phyloP scores from a whole-genome alignment of 2,797 vertebrate species.

The Cirrhinus mrigala region DNA sequence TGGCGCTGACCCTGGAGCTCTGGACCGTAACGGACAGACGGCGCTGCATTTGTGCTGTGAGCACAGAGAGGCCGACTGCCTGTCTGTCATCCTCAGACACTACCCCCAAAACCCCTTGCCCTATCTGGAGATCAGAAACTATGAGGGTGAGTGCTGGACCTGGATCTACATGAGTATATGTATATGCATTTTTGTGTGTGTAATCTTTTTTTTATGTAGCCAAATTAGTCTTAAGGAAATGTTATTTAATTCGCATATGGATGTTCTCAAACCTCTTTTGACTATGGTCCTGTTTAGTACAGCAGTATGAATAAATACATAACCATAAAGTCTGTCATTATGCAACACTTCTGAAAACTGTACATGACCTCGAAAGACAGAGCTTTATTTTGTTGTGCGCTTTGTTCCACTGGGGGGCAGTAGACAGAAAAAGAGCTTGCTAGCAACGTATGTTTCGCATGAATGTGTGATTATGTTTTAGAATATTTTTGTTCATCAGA shows the following conservation, averaged over 20 bases:
- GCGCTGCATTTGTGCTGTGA: constrained; percentile 88
- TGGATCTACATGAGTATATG: background rate
- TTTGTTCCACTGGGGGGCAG: constrained; percentile 20
- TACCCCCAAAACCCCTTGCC: constrained; percentile 43
- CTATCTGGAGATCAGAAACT: constrained; percentile 85
- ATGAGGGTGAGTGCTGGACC: constrained; percentile 78
- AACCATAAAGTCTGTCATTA: background rate
- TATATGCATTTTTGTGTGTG: background rate
- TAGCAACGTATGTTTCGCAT: background rate
- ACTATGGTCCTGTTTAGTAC: constrained; percentile 1
- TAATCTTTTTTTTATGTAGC: background rate
- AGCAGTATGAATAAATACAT: background rate
- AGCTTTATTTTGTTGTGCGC: background rate
- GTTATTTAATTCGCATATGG: background rate
- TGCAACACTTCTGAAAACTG: background rate
- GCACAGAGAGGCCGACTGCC: constrained; percentile 77
- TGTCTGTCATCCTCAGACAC: constrained; percentile 76
- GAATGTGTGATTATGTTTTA: background rate
- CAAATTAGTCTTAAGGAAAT: background rate
- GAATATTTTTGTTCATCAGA: background rate
- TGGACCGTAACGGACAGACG: constrained; percentile 89
- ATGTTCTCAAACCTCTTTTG: background rate
- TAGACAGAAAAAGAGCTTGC: background rate
- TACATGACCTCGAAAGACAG: background rate
- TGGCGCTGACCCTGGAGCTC: constrained; percentile 80